phyloP scores from a whole-genome alignment of 1,140 invertebrate genomes.

The Zeugodacus cucurbitae region DNA sequence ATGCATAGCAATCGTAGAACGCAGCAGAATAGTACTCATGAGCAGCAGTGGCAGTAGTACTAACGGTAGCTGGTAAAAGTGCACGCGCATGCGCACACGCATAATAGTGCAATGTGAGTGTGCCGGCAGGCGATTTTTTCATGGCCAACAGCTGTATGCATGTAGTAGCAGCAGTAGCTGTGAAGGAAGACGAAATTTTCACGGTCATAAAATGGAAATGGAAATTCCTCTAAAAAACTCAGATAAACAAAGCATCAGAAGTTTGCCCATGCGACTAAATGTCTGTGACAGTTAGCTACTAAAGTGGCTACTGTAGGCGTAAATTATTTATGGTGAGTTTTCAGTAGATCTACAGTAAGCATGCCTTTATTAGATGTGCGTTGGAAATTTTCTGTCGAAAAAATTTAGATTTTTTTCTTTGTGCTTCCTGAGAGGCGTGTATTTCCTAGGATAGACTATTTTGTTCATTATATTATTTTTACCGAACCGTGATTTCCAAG shows the following conservation, averaged over 20 bases:
- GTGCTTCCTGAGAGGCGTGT: too few species aligned
- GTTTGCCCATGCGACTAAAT: neutral
- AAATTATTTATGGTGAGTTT: too few species aligned
- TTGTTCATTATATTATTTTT: too few species aligned
- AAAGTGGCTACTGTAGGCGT: neutral
- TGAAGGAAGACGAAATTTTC: neutral
- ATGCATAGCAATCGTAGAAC: neutral
- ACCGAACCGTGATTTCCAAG: too few species aligned
- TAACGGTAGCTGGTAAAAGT: neutral
- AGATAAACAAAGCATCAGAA: neutral
- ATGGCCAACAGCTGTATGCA: neutral
- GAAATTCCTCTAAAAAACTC: neutral
- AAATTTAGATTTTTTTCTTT: too few species aligned
- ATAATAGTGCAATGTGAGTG: neutral
- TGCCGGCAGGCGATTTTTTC: neutral
- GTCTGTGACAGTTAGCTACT: neutral
- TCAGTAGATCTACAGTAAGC: too few species aligned
- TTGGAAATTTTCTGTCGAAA: too few species aligned
- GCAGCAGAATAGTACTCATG: neutral
- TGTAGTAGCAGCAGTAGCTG: neutral
- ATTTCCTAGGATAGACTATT: too few species aligned
- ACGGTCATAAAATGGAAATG: constrained; percentile 13
- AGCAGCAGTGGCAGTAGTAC: neutral
- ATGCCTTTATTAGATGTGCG: too few species aligned
- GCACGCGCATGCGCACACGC: constrained; percentile 19